Evolutionary conservation across 1,140 invertebrate genomes (phyloP).

Genomic region (Ooceraea biroi): DNA sequence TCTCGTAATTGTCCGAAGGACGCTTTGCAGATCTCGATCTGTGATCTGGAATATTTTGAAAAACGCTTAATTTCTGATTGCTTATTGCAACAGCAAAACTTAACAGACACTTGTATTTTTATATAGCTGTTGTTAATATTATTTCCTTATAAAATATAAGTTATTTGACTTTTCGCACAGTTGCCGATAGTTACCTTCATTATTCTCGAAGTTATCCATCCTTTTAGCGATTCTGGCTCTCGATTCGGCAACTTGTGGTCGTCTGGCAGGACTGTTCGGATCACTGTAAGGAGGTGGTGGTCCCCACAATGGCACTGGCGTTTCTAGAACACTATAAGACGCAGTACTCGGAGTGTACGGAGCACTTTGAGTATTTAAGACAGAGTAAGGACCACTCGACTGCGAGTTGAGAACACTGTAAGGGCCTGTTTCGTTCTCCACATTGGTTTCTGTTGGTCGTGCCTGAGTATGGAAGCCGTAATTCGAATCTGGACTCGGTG

Average conservation of each 20-base stretch:
- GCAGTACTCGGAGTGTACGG: conserved; percentile 78
- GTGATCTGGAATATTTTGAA: conserved; percentile 73
- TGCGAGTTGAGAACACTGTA: conserved; percentile 79
- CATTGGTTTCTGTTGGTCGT: conserved; percentile 81
- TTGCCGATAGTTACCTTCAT: conserved; percentile 78
- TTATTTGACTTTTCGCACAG: background rate
- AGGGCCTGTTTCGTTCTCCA: conserved; percentile 76
- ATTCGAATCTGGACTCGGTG: conserved; percentile 88
- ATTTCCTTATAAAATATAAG: background rate
- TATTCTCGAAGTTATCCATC: conserved; percentile 82
- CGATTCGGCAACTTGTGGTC: conserved; percentile 78
- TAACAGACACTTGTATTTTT: background rate
- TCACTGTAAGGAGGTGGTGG: conserved; percentile 92
- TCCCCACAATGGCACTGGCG: conserved; percentile 89
- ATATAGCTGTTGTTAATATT: background rate
- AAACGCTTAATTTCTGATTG: conserved; percentile 7
- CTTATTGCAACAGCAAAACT: background rate
- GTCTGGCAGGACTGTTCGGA: conserved; percentile 89
- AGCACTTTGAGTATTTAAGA: conserved; percentile 78
- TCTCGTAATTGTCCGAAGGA: conserved; percentile 84
- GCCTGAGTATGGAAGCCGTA: conserved; percentile 88
- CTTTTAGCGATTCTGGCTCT: conserved; percentile 81
- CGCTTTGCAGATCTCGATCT: conserved; percentile 78
- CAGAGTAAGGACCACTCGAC: conserved; percentile 82
- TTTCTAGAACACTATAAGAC: conserved; percentile 86